Evolutionary conservation across 2,888 invertebrate genomes (phyloP).

Genomic region (Phengaris alcon): DNA sequence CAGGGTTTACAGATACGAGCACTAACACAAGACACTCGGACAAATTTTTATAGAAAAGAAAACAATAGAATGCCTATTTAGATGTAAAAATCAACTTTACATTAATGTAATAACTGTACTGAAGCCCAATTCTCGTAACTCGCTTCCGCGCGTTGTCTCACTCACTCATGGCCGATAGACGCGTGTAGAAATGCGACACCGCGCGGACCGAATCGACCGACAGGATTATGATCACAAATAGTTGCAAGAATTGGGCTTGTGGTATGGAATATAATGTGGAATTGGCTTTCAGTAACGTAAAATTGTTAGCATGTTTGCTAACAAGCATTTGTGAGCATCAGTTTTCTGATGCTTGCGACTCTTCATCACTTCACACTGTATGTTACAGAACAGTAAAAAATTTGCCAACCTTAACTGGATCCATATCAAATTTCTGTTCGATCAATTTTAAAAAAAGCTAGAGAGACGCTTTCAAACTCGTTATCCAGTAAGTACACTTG

Average conservation of each 20-base stretch:
- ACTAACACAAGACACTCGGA: not conserved
- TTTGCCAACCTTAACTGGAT: not conserved
- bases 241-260: no score
- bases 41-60: not conserved
- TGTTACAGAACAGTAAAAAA: constrained; percentile 19
- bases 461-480: not conserved
- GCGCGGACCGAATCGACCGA: no score
- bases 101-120: not conserved
- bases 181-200: no score
- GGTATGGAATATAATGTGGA: not conserved
- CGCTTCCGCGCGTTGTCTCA: no score
- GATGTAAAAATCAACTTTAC: not conserved
- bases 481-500: not conserved
- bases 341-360: not conserved
- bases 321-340: no score
- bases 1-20: not conserved
- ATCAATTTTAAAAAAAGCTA: not conserved
- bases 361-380: constrained; percentile 15
- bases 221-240: no score
- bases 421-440: constrained; percentile 10
- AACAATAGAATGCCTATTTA: not conserved
- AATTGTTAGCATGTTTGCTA: no score
- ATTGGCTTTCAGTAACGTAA: no score
- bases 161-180: no score
- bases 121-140: not conserved